Evolutionary conservation across 2,797 vertebrate genomes (phyloP).

Genomic region (Rhyacichthys aspro): DNA sequence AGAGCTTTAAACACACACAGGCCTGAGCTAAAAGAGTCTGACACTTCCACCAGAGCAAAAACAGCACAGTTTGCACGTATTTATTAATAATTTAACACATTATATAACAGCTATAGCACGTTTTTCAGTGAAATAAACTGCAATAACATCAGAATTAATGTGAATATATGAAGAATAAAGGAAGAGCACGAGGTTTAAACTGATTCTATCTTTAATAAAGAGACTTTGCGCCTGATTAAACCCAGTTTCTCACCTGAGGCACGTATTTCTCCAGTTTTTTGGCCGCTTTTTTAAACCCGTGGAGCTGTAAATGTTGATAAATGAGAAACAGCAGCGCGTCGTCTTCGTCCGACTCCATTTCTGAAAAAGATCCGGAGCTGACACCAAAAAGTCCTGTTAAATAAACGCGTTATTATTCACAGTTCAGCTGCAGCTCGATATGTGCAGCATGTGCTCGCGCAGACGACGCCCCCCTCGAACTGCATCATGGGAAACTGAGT

Average conservation of each 20-base stretch:
- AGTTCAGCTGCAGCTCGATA: conserved; percentile 33
- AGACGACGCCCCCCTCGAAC: conserved; percentile 57
- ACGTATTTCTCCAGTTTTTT: conserved; percentile 66
- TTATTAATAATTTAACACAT: no score
- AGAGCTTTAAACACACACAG: conserved; percentile 9
- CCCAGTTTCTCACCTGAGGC: conserved; percentile 53
- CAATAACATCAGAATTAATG: no score
- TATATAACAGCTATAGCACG: no score
- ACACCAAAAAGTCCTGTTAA: background rate
- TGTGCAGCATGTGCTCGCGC: conserved; percentile 27
- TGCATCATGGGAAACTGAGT: conserved; percentile 56
- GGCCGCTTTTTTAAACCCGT: conserved; percentile 69
- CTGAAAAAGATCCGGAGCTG: conserved; percentile 5
- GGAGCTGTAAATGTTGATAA: conserved; percentile 68
- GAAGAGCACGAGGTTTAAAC: no score
- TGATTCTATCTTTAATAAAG: no score
- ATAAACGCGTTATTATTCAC: conserved; percentile 38
- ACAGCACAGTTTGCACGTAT: background rate
- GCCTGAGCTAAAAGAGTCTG: no score
- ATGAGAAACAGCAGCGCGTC: conserved; percentile 65
- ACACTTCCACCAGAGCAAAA: no score
- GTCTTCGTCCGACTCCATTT: conserved; percentile 58
- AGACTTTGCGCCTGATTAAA: background rate
- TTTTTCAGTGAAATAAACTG: no score
- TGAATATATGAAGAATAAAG: no score